These are phyloP conservation scores for Corynorhinus townsendii DNA, from an alignment of 2,113 vertebrate species.

Conservation along the genomic window DNA sequence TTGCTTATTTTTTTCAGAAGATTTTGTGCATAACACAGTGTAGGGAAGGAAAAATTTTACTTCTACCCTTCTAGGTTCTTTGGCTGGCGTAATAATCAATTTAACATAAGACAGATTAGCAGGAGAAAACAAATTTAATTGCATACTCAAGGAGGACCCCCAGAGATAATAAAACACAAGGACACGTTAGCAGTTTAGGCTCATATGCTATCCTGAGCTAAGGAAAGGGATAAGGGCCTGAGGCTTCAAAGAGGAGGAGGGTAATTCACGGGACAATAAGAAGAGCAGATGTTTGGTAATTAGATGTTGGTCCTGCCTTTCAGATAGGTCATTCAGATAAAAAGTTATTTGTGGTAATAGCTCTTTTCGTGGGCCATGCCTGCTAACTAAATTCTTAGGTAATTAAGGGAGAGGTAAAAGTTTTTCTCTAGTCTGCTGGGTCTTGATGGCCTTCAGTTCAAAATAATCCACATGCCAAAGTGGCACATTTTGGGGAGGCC, in stretches of 20 bases:
- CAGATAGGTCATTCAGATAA: background rate
- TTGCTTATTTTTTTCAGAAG: slow-evolving; percentile 1
- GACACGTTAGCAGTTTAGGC: background rate
- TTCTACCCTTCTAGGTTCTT: background rate
- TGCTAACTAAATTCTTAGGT: background rate
- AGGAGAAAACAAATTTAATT: background rate
- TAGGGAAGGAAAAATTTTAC: background rate
- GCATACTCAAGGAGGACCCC: background rate
- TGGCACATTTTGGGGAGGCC: background rate
- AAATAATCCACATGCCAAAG: background rate
- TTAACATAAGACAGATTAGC: background rate
- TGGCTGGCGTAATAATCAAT: background rate
- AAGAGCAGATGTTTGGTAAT: background rate
- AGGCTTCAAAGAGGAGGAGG: background rate
- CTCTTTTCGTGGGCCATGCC: background rate
- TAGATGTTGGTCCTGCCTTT: background rate
- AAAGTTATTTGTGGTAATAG: background rate
- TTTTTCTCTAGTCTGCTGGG: background rate
- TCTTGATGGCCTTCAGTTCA: background rate
- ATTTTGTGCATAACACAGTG: background rate
- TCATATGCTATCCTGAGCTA: background rate
- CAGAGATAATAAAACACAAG: background rate
- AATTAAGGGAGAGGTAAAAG: background rate
- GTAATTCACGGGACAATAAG: background rate
- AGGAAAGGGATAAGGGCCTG: no score